Evolutionary conservation across 2,113 vertebrate species (phyloP).

Genomic region (Odontophorus gujanensis): DNA sequence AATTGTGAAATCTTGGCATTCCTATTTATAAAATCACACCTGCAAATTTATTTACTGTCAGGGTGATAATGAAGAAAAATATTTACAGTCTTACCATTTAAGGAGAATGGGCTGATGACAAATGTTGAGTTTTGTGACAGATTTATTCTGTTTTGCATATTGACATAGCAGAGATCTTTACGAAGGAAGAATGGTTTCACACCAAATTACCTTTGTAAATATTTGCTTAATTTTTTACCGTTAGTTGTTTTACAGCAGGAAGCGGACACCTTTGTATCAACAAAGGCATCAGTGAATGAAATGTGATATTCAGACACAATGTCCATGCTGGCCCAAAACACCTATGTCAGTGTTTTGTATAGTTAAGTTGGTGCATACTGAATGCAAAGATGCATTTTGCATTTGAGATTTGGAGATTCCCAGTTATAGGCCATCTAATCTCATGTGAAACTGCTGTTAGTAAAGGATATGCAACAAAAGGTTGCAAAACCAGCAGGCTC

Average conservation of each 20-base stretch:
- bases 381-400: neutral
- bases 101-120: conserved; percentile 43
- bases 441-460: neutral
- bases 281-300: neutral
- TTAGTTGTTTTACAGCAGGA: neutral
- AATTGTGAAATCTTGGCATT: conserved; percentile 55
- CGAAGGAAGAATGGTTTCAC: conserved; percentile 17
- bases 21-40: conserved; percentile 57
- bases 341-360: neutral
- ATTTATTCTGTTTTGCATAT: conserved; percentile 16
- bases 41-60: conserved; percentile 66
- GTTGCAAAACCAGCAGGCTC: neutral
- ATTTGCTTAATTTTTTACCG: neutral
- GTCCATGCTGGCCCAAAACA: neutral
- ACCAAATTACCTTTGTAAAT: neutral
- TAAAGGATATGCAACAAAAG: neutral
- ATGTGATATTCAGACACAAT: neutral
- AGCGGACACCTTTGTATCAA: neutral
- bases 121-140: conserved; percentile 1
- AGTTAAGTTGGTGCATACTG: neutral
- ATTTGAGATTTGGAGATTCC: neutral
- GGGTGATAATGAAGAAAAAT: conserved; percentile 66
- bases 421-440: neutral
- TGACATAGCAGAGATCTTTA: neutral
- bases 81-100: conserved; percentile 60